Percentiles rank a stretch among this genome's conserved stretches.
Conservation (phyloP, 2,113 vertebrate species). For the Daboia siamensis region DNA sequence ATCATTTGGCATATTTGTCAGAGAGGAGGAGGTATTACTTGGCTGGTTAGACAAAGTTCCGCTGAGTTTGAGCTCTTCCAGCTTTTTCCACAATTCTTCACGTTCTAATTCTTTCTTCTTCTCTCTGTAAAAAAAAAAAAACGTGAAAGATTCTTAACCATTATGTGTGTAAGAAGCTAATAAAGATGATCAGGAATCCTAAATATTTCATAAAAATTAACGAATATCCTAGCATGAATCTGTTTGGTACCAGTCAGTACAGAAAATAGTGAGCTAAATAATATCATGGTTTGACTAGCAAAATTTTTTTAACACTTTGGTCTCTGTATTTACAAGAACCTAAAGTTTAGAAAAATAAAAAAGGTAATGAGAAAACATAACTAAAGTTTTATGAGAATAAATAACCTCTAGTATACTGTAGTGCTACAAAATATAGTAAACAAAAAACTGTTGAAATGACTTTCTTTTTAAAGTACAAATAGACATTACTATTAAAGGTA, state of each 20-base stretch:
- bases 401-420: neutral
- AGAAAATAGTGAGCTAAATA: neutral
- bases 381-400: neutral
- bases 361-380: neutral
- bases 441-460: neutral
- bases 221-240: neutral
- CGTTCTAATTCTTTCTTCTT: slow-evolving; percentile 97
- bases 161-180: neutral
- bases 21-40: slow-evolving; percentile 77
- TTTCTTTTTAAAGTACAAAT: neutral
- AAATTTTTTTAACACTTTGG: too few relatives aligned
- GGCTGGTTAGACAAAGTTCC: slow-evolving; percentile 73
- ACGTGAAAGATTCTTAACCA: neutral
- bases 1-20: slow-evolving; percentile 68
- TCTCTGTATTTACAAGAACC: neutral
- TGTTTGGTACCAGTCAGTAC: neutral
- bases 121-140: slow-evolving; percentile 76
- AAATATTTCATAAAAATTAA: neutral
- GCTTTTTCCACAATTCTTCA: slow-evolving; percentile 91
- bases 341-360: neutral
- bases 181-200: neutral
- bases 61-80: slow-evolving; percentile 86
- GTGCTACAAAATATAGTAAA: neutral
- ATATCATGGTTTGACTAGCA: neutral
- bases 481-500: neutral